Base-by-base conservation (phyloP, 1,140 invertebrate genomes). In the Ceratosolen fusciceps region DNA sequence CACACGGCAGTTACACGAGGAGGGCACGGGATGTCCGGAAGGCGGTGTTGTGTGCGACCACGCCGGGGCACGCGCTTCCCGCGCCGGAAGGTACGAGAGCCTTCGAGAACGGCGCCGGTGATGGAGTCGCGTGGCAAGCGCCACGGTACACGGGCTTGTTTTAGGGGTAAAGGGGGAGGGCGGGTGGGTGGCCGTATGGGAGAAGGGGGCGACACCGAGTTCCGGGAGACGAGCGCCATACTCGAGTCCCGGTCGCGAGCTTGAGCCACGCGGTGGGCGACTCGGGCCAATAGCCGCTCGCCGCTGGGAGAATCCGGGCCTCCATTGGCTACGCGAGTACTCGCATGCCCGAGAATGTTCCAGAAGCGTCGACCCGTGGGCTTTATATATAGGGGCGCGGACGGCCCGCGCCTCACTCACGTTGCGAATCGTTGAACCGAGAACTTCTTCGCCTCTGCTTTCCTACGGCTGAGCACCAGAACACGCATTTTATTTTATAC, bases 391-490 rank as follows among this genome's bases (percentile, higher is more conserved):
- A 85, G 52, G 73, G 70, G 47, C 0, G 14, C 26, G 34, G 24
- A 43, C 67, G 39, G 70, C 79, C 29, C 49, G 81, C 83, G 65
- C 81, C 70, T 82, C 88, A 90, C 88, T 90, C 85, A 89, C 89
- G 88, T 88, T 90, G 89, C 86, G 88, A 90, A 87, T 89, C 89
- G 88, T 90, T 82, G 81, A 73, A 81, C 74, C 85, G 83, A 83
- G 84, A 86, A 87, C 77, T 81, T 88, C 85, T 88, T 87, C 84
- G 78, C 79, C 26, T 84, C 80, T 82, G 52, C 82, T 71, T 9
- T 24, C 49, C 16, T 65, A 75, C 60, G 39, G 24, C 14, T 29
- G n/a, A 71, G 34, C 68, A 65, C 37, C 60, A 47, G 54, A 67
- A 65, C 29, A 16, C 21, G 21, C 49, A n/a, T n/a, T n/a, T n/a